Base-by-base conservation (phyloP, 2,113 vertebrate genomes). In the Aspidoscelis tigris region DNA sequence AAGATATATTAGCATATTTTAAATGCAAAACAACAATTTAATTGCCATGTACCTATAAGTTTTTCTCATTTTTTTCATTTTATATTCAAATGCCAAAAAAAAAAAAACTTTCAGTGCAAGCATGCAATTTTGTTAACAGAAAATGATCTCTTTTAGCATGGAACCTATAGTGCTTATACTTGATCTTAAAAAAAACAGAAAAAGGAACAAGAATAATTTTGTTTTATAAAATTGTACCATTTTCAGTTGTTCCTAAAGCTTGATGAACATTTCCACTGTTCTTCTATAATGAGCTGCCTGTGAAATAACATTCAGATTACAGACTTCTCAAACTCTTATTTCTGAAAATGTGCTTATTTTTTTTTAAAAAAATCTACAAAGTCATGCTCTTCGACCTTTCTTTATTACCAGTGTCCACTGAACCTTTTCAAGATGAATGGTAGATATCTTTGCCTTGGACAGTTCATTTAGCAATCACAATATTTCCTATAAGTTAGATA, bases 401-500 rank as follows among this genome's bases (percentile, higher is more conserved):
- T 88, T 92, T 87, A 93, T 94, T 91, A 92, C 84, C 86, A 88
- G 4, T 87, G 90, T 73, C 64, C 72, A 79, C 80, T 91, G 92
- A 96, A 85, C 90, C 94, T 89, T 91, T 91, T 89, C 84, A 95
- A 93, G 93, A 96, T 93, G 80, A 94, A 96, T 94, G 79, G 88
- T 55, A 58, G 87, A 75, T 93, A 95, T 92, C 90, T 95, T 92
- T 89, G 86, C 80, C 55, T 88, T 85, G 83, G 94, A 95, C 93
- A 94, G 87, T 91, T 93, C 92, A 95, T 94, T 94, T 92, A 95
- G 86, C 94, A 94, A 93, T 96, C 93, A 93, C 91, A 86, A 73
- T 91, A 94, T 90, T 95, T 94, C 84, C 91, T 85, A 14, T 95
- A 95, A 96, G 92, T 94, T 95, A 94, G 96, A 96, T 96, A 95